Percentiles rank a stretch among this genome's conserved stretches.
Evolutionary conservation across 2,113 vertebrate genomes (phyloP).

Genomic region (Leuciscus idus): DNA sequence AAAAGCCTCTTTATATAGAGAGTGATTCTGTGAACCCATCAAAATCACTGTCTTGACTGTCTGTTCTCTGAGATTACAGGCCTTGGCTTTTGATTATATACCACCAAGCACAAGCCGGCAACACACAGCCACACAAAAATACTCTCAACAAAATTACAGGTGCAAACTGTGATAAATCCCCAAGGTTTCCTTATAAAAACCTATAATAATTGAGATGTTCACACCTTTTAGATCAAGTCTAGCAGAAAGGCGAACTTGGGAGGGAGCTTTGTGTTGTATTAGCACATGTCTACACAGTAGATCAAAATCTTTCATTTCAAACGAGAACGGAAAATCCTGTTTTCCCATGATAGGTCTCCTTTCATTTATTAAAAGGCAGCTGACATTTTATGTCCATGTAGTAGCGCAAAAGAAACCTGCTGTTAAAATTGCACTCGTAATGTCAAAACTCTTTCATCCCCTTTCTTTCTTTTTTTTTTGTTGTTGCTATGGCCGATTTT

Average conservation of each 20-base stretch:
- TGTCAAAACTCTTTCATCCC: neutral
- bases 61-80: constrained; percentile 15
- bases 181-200: constrained; percentile 4
- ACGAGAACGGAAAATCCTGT: constrained; percentile 3
- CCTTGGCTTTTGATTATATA: constrained; percentile 16
- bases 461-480: no score
- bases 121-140: neutral
- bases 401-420: neutral
- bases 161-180: neutral
- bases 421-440: neutral
- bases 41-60: neutral
- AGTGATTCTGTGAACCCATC: neutral
- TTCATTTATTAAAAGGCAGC: neutral
- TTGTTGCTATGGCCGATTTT: neutral
- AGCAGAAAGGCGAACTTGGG: constrained; percentile 1
- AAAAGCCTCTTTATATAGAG: constrained; percentile 4
- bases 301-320: neutral
- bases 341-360: neutral
- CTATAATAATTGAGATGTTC: neutral
- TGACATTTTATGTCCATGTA: constrained; percentile 12
- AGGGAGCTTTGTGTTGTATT: neutral
- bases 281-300: neutral
- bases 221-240: neutral
- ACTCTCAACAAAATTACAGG: neutral
- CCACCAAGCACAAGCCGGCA: neutral